These are phyloP conservation scores for Tachina fera DNA, from an alignment of 2,888 invertebrate genomes.

Conservation along the genomic window DNA sequence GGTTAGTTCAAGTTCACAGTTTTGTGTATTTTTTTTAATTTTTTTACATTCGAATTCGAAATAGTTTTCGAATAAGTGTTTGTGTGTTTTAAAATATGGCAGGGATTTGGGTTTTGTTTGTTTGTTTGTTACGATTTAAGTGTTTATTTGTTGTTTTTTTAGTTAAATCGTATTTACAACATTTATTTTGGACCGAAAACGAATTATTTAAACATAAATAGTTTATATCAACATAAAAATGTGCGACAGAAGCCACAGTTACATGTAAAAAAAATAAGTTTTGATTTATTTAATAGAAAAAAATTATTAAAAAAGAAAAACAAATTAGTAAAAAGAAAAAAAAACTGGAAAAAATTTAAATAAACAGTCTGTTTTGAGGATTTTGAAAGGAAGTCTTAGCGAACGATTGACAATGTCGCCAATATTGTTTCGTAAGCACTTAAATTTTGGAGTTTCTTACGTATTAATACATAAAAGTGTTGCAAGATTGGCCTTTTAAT, in stretches of 20 bases:
- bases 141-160: slow-evolving; percentile 33
- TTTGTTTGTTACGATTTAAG: slow-evolving; percentile 8
- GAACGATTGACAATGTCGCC: no score
- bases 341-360: slow-evolving; percentile 60
- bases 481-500: no score
- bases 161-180: slow-evolving; percentile 46
- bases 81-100: slow-evolving; percentile 27
- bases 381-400: no score
- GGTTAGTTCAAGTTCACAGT: slow-evolving; percentile 60
- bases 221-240: slow-evolving; percentile 59
- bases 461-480: no score
- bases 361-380: background rate
- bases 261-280: slow-evolving; percentile 51
- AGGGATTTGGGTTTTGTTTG: slow-evolving; percentile 1
- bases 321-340: slow-evolving; percentile 56
- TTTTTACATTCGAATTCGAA: slow-evolving; percentile 13
- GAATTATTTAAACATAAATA: slow-evolving; percentile 38
- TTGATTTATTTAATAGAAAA: slow-evolving; percentile 24
- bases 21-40: slow-evolving; percentile 20
- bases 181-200: slow-evolving; percentile 45
- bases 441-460: no score
- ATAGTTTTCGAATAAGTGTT: background rate
- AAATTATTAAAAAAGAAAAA: slow-evolving; percentile 63
- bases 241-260: slow-evolving; percentile 49
- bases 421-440: no score